Base-by-base conservation (phyloP, 2,797 vertebrate genomes). In the Galago senegalensis region DNA sequence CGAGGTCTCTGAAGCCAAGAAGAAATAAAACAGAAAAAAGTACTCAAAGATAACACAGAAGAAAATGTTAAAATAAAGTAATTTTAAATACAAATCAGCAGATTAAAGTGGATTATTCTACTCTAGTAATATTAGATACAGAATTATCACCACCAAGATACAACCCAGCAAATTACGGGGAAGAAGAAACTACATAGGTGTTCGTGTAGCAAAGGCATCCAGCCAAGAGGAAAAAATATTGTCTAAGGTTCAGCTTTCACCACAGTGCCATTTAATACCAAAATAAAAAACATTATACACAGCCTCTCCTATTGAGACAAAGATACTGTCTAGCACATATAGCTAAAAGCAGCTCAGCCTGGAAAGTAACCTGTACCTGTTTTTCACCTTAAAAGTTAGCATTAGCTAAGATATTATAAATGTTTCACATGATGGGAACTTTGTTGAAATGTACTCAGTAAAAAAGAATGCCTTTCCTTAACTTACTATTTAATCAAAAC, bases 11-110 rank as follows among this genome's bases (percentile, higher is more conserved):
- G 18, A 88, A 49, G 37, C 76, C 76, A 60, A 34, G 3, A 96
- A 65, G 6, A 93, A n/a, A n/a, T 81, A 10, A 93, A 43, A 90
- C 14, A 72, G 23, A n/a, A 67, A 91, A 94, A 72, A 40, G 60
- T 53, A 70, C 34, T 70, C 20, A 89, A 84, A 86, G 58, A 96
- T 67, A 82, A 91, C 77, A 91, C 2, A 82, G 56, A 95, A 90
- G 46, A 92, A 97, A 96, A 72, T 1, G n/a, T n/a, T 86, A 16
- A 96, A 96, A 84, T 20, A 79, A 25, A 70, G 7, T 73, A 92
- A 97, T 76, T 58, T 73, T 80, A 89, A 89, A 3, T 4, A 80
- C 37, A 11, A 37, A 72, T 58, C 5, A 89, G 6, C 23, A 72
- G 34, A 72, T 80, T 95, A 2, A 67, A 46, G 7, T 9, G 4